A percentile compares a stretch with the other conserved stretches of the same genome.
These are phyloP conservation scores for Axea sp. DNA, from an alignment of 2,888 invertebrate genomes.

Conservation along the genomic window DNA sequence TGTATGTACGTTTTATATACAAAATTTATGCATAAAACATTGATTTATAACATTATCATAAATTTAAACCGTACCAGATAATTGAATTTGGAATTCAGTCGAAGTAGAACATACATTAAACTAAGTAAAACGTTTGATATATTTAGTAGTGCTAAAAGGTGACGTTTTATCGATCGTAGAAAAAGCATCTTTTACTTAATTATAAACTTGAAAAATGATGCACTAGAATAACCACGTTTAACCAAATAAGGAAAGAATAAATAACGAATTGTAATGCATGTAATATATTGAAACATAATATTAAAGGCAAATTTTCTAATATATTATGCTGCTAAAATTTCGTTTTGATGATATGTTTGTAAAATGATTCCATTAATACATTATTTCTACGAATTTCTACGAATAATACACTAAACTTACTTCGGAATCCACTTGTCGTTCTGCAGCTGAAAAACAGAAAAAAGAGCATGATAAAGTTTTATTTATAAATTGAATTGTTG, in stretches of 20 bases:
- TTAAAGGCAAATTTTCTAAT: no score
- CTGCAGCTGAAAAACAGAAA: constrained; percentile 63
- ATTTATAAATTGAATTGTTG: not conserved
- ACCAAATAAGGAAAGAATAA: no score
- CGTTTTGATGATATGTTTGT: no score
- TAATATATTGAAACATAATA: no score
- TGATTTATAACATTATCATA: constrained; percentile 1
- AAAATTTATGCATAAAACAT: no score
- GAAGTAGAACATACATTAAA: constrained; percentile 9
- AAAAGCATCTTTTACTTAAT: constrained; percentile 21
- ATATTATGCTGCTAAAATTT: no score
- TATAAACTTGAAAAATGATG: not conserved
- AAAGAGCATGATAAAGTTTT: not conserved
- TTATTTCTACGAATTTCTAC: no score
- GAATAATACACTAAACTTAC: no score
- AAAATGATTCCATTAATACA: no score
- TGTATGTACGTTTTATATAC: no score
- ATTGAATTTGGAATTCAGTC: constrained; percentile 6
- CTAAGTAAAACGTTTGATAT: constrained; percentile 21
- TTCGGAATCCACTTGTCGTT: constrained; percentile 68
- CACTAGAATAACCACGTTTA: not conserved
- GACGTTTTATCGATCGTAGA: constrained; percentile 16
- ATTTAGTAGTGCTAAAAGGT: constrained; percentile 4
- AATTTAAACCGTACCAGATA: not conserved
- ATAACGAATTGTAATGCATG: no score